Evolutionary conservation across 2,797 vertebrate species (phyloP).

Genomic region (Toxotes lorentzi): DNA sequence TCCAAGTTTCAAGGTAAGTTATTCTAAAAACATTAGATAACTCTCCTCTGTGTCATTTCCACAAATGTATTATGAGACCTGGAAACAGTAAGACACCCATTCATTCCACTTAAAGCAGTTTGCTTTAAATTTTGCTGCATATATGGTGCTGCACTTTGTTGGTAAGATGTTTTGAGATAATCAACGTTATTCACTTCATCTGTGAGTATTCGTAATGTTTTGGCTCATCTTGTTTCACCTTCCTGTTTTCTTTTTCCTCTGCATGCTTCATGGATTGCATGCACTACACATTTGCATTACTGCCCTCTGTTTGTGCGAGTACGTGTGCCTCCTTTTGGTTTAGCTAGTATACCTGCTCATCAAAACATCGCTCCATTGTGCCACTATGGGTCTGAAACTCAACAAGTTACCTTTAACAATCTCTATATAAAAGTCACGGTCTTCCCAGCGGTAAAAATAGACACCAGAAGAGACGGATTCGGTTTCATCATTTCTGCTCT

Average conservation of each 20-base stretch:
- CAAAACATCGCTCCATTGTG: neutral
- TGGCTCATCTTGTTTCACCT: neutral
- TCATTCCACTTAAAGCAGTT: neutral
- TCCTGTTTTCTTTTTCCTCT: neutral
- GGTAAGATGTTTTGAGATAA: neutral
- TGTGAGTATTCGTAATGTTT: neutral
- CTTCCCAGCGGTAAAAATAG: constrained; percentile 3
- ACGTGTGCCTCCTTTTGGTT: neutral
- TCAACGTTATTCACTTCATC: neutral
- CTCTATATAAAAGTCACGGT: neutral
- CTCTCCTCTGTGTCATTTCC: neutral
- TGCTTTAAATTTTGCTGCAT: no score
- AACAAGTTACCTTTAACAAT: neutral
- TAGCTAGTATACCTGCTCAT: neutral
- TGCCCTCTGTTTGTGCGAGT: neutral
- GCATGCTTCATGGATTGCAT: neutral
- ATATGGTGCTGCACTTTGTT: no score
- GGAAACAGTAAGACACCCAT: neutral
- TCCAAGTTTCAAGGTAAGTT: neutral
- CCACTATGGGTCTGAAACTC: neutral
- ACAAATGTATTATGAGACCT: neutral
- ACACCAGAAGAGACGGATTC: constrained; percentile 12
- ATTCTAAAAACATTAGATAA: constrained; percentile 4
- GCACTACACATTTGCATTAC: neutral
- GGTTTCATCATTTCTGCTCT: constrained; percentile 23